Conservation (phyloP, 2,797 vertebrate species). For the Molothrus ater region DNA sequence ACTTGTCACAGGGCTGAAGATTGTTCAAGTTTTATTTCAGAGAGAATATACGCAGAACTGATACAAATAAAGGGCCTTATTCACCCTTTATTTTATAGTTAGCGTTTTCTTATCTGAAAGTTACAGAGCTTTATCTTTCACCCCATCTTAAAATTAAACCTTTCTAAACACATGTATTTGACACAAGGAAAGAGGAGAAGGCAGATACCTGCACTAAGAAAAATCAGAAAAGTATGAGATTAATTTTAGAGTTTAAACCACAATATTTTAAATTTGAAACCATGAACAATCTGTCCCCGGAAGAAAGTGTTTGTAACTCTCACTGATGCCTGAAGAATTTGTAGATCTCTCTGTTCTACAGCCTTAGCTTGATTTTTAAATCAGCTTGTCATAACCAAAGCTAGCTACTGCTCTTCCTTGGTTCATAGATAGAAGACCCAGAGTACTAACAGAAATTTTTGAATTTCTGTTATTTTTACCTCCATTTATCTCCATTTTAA, state of each 20-base stretch:
- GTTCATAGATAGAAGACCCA: neutral
- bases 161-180: neutral
- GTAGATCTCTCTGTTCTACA: neutral
- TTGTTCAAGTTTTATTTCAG: neutral
- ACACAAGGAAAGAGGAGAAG: neutral
- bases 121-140: neutral
- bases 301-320: neutral
- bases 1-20: neutral
- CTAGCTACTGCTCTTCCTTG: neutral
- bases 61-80: neutral
- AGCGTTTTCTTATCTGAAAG: neutral
- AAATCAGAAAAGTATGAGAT: neutral
- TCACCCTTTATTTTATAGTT: neutral
- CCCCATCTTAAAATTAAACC: neutral
- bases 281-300: neutral
- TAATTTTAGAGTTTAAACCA: neutral
- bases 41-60: neutral
- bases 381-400: neutral
- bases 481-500: neutral
- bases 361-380: neutral
- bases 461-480: neutral
- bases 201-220: rapidly evolving
- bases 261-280: neutral
- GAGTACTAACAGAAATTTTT: neutral
- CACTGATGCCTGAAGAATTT: neutral